These are phyloP conservation scores for Caenorhabditis remanei DNA, from an alignment of 1,140 invertebrate genomes.

Conservation along the genomic window DNA sequence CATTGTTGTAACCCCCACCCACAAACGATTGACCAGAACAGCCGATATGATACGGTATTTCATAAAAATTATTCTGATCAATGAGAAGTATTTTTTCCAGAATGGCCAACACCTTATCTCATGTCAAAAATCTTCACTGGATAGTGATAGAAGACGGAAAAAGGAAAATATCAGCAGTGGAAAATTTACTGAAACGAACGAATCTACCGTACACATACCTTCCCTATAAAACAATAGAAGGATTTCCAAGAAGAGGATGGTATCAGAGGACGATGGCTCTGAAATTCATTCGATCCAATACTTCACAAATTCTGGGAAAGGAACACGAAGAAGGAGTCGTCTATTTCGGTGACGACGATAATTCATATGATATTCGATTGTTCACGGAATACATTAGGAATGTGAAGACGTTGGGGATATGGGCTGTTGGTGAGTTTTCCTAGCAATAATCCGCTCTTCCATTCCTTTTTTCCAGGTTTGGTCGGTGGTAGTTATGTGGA, in stretches of 20 bases:
- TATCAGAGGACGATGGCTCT: constrained; percentile 86
- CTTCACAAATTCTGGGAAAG: constrained; percentile 64
- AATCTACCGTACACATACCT: constrained; percentile 86
- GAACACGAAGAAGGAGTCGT: constrained; percentile 69
- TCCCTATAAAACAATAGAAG: constrained; percentile 84
- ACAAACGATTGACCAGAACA: constrained; percentile 89
- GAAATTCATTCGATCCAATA: constrained; percentile 86
- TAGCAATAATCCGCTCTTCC: too few species aligned
- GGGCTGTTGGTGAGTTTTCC: constrained; percentile 66
- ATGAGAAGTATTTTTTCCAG: constrained; percentile 78
- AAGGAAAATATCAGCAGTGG: constrained; percentile 85
- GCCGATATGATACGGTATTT: constrained; percentile 87
- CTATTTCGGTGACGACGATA: constrained; percentile 77
- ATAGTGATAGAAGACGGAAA: constrained; percentile 91
- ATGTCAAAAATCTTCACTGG: constrained; percentile 93
- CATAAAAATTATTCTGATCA: not conserved
- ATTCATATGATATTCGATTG: constrained; percentile 75
- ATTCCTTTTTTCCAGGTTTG: constrained; percentile 55
- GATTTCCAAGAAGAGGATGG: constrained; percentile 72
- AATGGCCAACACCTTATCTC: constrained; percentile 88
- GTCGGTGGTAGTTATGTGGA: constrained; percentile 62
- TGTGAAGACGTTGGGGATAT: constrained; percentile 65
- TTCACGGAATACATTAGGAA: constrained; percentile 82
- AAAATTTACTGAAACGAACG: constrained; percentile 83
- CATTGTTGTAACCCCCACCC: constrained; percentile 90